Conservation (phyloP, 2,888 invertebrate species). For the Helleia helle region DNA sequence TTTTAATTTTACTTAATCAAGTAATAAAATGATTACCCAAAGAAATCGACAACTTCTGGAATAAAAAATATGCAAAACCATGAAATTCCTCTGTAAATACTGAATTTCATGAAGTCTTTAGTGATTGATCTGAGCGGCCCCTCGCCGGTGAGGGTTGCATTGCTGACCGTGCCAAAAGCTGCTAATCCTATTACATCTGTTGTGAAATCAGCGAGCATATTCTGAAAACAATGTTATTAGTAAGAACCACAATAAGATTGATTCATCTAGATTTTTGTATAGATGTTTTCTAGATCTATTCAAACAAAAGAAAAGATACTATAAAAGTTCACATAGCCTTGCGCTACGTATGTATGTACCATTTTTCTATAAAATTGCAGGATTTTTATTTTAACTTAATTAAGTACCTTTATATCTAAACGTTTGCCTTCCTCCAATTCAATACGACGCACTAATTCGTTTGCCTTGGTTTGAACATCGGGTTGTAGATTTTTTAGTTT, state of each 20-base stretch:
- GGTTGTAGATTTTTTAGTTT: constrained; percentile 24
- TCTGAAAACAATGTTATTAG: no score
- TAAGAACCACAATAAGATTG: no score
- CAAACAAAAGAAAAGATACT: no score
- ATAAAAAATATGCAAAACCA: constrained; percentile 29
- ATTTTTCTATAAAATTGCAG: no score
- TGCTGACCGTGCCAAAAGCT: constrained; percentile 27
- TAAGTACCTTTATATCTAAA: constrained; percentile 14
- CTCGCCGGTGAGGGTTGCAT: constrained; percentile 29
- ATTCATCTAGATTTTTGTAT: no score
- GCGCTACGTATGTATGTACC: no score
- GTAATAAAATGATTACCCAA: constrained; percentile 22
- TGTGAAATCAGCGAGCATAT: constrained; percentile 23
- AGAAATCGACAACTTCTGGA: constrained; percentile 26
- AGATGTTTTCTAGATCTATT: no score
- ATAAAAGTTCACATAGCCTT: no score
- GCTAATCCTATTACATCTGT: constrained; percentile 31
- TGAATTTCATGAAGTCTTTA: constrained; percentile 24
- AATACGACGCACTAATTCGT: constrained; percentile 24
- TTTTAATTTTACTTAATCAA: no score
- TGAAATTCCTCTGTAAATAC: constrained; percentile 20
- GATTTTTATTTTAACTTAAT: no score
- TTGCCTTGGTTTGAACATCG: constrained; percentile 19
- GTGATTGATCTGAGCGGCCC: constrained; percentile 27
- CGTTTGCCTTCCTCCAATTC: constrained; percentile 19